Evolutionary conservation across 2,113 vertebrate genomes (phyloP), one percentile per base, ranked within the genome.

Genomic region (Lampris incognitus): DNA sequence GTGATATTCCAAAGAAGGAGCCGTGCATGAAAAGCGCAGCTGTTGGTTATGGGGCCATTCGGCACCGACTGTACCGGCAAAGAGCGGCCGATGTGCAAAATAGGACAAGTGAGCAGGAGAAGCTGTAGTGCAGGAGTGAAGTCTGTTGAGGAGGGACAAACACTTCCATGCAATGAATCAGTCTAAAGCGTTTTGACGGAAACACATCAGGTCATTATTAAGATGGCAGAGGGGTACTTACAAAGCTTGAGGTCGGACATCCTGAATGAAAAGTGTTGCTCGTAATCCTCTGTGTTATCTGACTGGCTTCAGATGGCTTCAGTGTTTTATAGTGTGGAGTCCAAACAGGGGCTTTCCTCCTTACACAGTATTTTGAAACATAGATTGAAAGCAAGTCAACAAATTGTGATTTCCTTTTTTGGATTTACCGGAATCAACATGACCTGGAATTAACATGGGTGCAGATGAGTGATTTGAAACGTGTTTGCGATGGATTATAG

Each of bases 391-490:
- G 82, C 38, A 0, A 49, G 46, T 70, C 58, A 84, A 72, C 38
- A 37, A 50, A 74, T n/a, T 55, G 54, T 79, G 4, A 74, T 72
- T 72, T 83, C 63, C 65, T 69, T 69, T 60, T 60, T 36, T 13
- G n/a, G 4, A 67, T 54, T 11, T 46, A 5, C 9, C 56, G 4
- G 10, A 36, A 7, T 3, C 0, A n/a, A 8, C 57, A n/a, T 37
- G 49, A 82, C 86, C 85, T 91, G 91, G 89, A 91, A 92, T 84
- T 89, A 87, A 85, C 90, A 74, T 8, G 48, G 5, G 1, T 5
- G 39, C 6, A 36, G 38, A 13, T 77, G 56, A 69, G 60, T 57
- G 24, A 24, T 24, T 24, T 24, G 24, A 24, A 24, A 24, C 24
- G 24, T 24, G 24, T 24, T 24, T 24, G 24, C 24, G 24, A 24